These are phyloP conservation scores for Microtus richardsoni DNA, from an alignment of 2,113 vertebrate species.

Conservation along the genomic window DNA sequence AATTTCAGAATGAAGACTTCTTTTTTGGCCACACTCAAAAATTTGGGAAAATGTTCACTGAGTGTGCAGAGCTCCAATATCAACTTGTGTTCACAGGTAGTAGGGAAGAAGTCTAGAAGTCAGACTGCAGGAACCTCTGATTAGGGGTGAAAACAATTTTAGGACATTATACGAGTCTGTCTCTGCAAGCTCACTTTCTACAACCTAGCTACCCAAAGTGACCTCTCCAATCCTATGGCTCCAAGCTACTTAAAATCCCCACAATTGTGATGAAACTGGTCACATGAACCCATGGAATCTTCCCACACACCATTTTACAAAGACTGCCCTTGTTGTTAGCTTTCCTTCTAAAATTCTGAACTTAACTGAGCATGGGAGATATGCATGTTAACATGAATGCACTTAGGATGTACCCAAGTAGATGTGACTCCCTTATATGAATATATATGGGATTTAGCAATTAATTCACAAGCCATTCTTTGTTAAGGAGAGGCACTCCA, in stretches of 20 bases:
- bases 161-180: not conserved
- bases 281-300: not conserved
- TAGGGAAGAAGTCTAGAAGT: not conserved
- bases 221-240: not conserved
- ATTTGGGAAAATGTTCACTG: not conserved
- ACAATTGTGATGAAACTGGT: not conserved
- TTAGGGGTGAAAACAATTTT: rapidly evolving
- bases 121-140: not conserved
- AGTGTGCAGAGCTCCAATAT: not conserved
- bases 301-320: not conserved
- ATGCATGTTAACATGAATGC: not conserved
- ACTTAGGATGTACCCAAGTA: too few relatives aligned
- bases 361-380: not conserved
- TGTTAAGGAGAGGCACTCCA: too few relatives aligned
- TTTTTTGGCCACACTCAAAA: not conserved
- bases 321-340: too few relatives aligned
- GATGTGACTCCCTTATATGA: not conserved
- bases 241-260: not conserved
- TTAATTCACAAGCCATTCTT: not conserved
- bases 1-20: not conserved
- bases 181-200: not conserved
- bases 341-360: not conserved
- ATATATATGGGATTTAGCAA: not conserved
- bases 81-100: not conserved
- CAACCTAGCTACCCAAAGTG: not conserved